Evolutionary conservation across 2,888 invertebrate genomes (phyloP).

Genomic region (Sarcophaga rosellei): DNA sequence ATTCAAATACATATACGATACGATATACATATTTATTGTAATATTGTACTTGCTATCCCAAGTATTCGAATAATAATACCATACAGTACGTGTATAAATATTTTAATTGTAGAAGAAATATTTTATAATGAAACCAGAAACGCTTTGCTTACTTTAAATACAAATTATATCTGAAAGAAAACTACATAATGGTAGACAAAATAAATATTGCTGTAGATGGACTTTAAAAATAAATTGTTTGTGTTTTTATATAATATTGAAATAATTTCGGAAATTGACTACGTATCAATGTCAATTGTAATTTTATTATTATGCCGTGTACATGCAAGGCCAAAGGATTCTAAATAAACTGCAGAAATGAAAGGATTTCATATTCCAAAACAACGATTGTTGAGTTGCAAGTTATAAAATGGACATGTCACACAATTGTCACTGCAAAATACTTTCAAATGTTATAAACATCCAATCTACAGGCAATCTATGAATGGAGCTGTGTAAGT

Average conservation of each 20-base stretch:
- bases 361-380: no score
- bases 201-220: conserved; percentile 16
- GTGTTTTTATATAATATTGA: background rate
- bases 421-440: no score
- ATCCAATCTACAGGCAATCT: no score
- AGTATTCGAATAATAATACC: background rate
- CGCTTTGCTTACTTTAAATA: conserved; percentile 49
- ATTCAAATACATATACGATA: background rate
- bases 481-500: no score
- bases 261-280: no score
- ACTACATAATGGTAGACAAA: conserved; percentile 15
- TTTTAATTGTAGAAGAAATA: background rate
- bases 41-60: conserved; percentile 32
- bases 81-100: background rate
- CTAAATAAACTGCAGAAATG: no score
- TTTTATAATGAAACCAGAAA: conserved; percentile 20
- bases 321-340: no score
- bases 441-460: no score
- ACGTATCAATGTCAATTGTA: no score
- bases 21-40: background rate
- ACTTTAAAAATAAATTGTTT: background rate
- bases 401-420: no score
- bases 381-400: no score
- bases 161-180: conserved; percentile 28
- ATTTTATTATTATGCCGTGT: no score